phyloP scores from a whole-genome alignment of 2,797 vertebrate genomes.

The Eutrigla gurnardus region DNA sequence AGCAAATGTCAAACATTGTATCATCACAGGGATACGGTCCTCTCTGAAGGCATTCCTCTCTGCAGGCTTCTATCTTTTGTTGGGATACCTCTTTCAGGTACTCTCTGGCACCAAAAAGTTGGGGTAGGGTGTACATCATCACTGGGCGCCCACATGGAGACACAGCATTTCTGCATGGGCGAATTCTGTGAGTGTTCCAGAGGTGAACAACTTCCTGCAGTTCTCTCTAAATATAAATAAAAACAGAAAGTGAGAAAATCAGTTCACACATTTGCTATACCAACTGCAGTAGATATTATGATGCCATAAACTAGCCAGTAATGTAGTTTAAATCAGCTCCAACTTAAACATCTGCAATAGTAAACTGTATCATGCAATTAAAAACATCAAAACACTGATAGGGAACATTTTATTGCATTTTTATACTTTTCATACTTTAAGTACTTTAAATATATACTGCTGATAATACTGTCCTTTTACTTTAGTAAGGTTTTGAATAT shows the following conservation, averaged over 20 bases:
- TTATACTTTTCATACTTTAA: conserved; percentile 5
- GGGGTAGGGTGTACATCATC: conserved; percentile 49
- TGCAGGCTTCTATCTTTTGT: too few species aligned
- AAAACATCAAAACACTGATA: neutral
- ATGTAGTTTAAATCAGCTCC: conserved; percentile 19
- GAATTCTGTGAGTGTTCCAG: conserved; percentile 49
- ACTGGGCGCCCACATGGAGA: conserved; percentile 37
- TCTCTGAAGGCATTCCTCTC: too few species aligned
- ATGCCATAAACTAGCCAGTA: conserved; percentile 17
- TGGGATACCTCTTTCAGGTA: conserved; percentile 37
- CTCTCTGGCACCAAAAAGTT: conserved; percentile 41
- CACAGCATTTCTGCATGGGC: conserved; percentile 40
- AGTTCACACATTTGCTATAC: conserved; percentile 2
- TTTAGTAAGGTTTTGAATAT: conserved; percentile 3
- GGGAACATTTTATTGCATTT: conserved; percentile 3
- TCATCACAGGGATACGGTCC: too few species aligned
- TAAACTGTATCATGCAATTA: conserved; percentile 4
- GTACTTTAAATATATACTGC: conserved; percentile 10
- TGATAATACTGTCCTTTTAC: conserved; percentile 12
- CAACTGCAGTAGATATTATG: too few species aligned
- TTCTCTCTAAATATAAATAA: conserved; percentile 35
- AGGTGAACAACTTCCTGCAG: conserved; percentile 43
- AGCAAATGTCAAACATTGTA: too few species aligned
- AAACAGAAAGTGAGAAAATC: conserved; percentile 19
- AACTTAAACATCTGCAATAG: conserved; percentile 19